Evolutionary conservation across 1,140 invertebrate species (phyloP), one percentile per base, ranked within the genome.

Genomic region (Ceratosolen solmsi): DNA sequence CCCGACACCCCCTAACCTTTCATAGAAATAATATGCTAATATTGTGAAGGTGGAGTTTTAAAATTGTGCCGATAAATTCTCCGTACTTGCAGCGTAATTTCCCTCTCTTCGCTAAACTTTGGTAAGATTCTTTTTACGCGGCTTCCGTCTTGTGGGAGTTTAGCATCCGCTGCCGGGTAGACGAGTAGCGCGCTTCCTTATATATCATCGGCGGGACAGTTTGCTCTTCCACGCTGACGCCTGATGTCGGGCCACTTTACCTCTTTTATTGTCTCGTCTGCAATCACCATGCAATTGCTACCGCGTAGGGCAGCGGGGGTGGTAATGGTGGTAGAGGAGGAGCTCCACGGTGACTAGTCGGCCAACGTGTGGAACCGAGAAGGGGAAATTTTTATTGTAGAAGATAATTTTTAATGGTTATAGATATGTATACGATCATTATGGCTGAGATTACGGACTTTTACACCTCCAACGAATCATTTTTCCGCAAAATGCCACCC

Each of bases 11-110:
- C 41, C 80, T 68, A 38, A 41, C 46, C 75, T 25, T 71, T 79
- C 79, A 83, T 82, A 89, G 88, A 92, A 54, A 91, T 92, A 92
- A 91, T 92, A 92, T 92, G 91, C 90, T 92, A 92, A 92, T 92
- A 87, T 85, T 60, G 82, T 85, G 85, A 89, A 90, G 90, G 90
- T 88, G 88, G 89, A 92, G 90, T 92, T 91, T 90, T 89, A 91
- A 90, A 92, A 91, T 90, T 91, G 89, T 85, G 86, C 87, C 89
- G 89, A 92, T 92, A 91, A 92, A 92, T 92, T 92, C 86, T 89
- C 87, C 78, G 89, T 88, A 90, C 90, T 91, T 91, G 89, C 89
- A 89, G 90, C 91, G 90, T 91, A 91, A 91, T 91, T 92, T 90
- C 87, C 86, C 86, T 86, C 80, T 84, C 86, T 84, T 82, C 83